Evolutionary conservation across 2,113 vertebrate genomes (phyloP).

Genomic region (Labrus mixtus): DNA sequence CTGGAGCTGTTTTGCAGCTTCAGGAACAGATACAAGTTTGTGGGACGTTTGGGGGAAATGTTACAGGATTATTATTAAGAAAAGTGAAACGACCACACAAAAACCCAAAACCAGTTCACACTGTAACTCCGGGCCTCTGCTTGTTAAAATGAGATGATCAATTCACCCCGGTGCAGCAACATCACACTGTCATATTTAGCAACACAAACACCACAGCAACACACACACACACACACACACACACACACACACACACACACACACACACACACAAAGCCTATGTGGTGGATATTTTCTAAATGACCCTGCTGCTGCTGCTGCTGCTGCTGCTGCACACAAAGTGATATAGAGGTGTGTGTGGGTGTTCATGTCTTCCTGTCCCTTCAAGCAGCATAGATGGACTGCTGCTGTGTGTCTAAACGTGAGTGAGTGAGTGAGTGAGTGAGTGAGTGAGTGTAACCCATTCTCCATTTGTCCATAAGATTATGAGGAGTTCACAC

Average conservation of each 20-base stretch:
- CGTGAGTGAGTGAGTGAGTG: constrained; percentile 25
- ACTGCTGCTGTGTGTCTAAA: background rate
- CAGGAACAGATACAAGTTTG: background rate
- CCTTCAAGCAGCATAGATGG: constrained; percentile 35
- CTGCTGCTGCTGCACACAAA: constrained; percentile 14
- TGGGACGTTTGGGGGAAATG: background rate
- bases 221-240: no score
- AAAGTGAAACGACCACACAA: constrained; percentile 14
- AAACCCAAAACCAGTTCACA: constrained; percentile 3
- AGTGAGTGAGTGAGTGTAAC: constrained; percentile 60
- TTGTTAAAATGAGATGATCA: background rate
- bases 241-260: no score
- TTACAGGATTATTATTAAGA: background rate
- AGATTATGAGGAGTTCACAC: constrained; percentile 86
- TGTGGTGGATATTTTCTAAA: background rate
- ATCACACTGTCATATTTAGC: background rate
- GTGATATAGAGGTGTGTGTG: constrained; percentile 16
- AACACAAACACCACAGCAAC: background rate
- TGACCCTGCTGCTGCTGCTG: background rate
- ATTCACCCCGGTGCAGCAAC: constrained; percentile 6
- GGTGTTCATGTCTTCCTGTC: background rate
- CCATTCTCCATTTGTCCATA: constrained; percentile 82
- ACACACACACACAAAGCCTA: background rate
- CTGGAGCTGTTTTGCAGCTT: no score
- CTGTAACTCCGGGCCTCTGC: background rate